Percentiles rank a stretch among this genome's conserved stretches.
These are phyloP conservation scores for Balanococcus diminutus DNA, from an alignment of 2,888 invertebrate species.

Conservation along the genomic window DNA sequence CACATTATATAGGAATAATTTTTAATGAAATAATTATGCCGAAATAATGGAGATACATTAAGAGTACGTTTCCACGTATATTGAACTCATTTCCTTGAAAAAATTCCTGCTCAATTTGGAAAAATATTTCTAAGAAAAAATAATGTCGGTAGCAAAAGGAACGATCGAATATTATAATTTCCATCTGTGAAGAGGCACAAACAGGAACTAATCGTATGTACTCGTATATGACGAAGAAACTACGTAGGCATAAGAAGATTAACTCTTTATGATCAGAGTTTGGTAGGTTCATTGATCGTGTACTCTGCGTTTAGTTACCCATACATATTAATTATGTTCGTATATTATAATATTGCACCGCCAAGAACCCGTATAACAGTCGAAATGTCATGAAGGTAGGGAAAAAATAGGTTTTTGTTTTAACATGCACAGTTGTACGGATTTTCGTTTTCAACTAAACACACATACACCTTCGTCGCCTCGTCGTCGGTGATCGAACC, in stretches of 20 bases:
- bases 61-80: too few species aligned
- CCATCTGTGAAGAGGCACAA: background rate
- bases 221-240: background rate
- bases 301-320: background rate
- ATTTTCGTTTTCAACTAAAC: background rate
- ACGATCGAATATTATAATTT: background rate
- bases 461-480: background rate
- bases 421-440: slow-evolving; percentile 19
- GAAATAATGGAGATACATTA: too few species aligned
- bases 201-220: background rate
- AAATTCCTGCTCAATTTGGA: too few species aligned
- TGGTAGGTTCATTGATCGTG: slow-evolving; percentile 3
- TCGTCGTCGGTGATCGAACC: background rate
- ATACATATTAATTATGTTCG: slow-evolving; percentile 20
- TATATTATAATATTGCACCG: slow-evolving; percentile 19
- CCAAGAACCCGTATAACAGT: slow-evolving; percentile 29
- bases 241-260: background rate
- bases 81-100: too few species aligned
- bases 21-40: too few species aligned
- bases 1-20: too few species aligned
- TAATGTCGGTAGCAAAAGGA: too few species aligned
- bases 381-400: slow-evolving; percentile 21
- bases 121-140: too few species aligned
- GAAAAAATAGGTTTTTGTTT: slow-evolving; percentile 34
- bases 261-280: background rate